phyloP scores from a whole-genome alignment of 2,113 vertebrate species.

The Heterocephalus glaber region DNA sequence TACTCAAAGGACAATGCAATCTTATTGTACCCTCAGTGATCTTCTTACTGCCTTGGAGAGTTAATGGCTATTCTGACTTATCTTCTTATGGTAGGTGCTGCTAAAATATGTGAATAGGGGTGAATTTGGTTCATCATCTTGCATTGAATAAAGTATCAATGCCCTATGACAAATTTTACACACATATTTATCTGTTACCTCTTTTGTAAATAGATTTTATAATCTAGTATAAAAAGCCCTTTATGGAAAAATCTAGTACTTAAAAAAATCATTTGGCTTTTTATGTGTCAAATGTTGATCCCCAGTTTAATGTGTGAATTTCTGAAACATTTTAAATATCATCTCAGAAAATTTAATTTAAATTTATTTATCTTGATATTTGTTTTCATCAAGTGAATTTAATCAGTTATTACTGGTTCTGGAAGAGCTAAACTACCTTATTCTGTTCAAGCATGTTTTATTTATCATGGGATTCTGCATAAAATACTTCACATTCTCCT shows the following conservation, averaged over 20 bases:
- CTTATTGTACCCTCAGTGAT: background rate
- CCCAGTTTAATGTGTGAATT: slow-evolving; percentile 79
- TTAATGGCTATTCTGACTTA: background rate
- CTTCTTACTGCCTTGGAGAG: background rate
- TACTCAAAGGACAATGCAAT: background rate
- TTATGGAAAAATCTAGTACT: slow-evolving; percentile 40
- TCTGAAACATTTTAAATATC: slow-evolving; percentile 79
- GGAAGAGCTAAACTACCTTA: slow-evolving; percentile 27
- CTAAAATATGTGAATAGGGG: background rate
- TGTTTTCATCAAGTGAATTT: slow-evolving; percentile 52
- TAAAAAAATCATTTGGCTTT: slow-evolving; percentile 80
- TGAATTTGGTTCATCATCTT: background rate
- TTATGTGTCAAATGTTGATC: slow-evolving; percentile 81
- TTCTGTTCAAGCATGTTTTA: slow-evolving; percentile 19
- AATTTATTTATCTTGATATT: slow-evolving; percentile 51
- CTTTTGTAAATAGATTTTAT: background rate
- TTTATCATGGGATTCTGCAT: slow-evolving; percentile 46
- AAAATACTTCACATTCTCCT: background rate
- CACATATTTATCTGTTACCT: background rate
- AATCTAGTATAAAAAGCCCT: background rate
- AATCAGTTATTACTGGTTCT: slow-evolving; percentile 27
- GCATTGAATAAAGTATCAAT: background rate
- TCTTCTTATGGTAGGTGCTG: background rate
- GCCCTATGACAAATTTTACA: background rate
- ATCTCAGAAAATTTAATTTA: slow-evolving; percentile 55